A percentile compares a stretch with the other conserved stretches of the same genome.
phyloP scores from a whole-genome alignment of 2,113 vertebrate species.

The Sialia sialis region DNA sequence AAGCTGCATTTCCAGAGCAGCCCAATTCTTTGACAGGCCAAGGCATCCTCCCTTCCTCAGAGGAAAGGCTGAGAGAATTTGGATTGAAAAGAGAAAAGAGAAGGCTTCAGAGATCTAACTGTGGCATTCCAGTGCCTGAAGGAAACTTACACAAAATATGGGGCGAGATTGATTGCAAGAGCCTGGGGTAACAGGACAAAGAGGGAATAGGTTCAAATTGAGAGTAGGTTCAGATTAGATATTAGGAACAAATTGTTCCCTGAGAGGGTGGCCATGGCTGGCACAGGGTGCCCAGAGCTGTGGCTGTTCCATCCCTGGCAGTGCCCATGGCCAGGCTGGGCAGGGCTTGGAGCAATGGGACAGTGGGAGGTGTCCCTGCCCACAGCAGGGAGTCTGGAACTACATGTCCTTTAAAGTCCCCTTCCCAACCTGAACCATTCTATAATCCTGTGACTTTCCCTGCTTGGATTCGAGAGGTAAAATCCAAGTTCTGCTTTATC shows the following conservation, averaged over 20 bases:
- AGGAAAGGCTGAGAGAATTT: not conserved
- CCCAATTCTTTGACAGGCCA: not conserved
- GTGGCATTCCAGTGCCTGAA: not conserved
- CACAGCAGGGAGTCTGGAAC: not conserved
- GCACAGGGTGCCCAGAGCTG: not conserved
- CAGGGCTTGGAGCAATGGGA: not conserved
- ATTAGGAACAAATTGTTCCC: not conserved
- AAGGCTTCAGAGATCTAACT: not conserved
- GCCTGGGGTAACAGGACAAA: not conserved
- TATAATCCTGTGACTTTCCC: not conserved
- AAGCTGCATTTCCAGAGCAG: not conserved
- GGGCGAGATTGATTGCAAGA: not conserved
- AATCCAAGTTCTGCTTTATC: not conserved
- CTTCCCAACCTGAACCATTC: not conserved
- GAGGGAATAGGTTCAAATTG: not conserved
- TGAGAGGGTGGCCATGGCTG: fast-evolving
- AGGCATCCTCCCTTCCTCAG: not conserved
- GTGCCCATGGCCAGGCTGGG: not conserved
- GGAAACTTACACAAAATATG: not conserved
- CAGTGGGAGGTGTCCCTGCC: not conserved
- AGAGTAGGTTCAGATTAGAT: not conserved
- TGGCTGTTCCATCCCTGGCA: not conserved
- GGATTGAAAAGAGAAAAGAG: not conserved
- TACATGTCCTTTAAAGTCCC: not conserved
- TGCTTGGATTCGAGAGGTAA: not conserved